phyloP scores from a whole-genome alignment of 2,888 invertebrate genomes.

The Muscina levida region DNA sequence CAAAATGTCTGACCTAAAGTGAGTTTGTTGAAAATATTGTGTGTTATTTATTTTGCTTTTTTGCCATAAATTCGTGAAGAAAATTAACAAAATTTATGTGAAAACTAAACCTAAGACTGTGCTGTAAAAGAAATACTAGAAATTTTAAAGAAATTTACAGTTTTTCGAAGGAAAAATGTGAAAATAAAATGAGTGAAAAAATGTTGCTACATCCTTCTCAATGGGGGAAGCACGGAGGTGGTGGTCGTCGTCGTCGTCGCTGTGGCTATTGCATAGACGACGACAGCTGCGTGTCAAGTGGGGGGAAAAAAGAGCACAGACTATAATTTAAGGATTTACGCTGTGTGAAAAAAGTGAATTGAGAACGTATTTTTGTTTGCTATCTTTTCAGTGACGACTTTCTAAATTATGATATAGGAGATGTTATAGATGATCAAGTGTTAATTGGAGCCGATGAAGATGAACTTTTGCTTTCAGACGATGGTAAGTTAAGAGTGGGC shows the following conservation, averaged over 20 bases:
- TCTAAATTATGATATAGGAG: constrained; percentile 79
- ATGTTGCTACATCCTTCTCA: neutral
- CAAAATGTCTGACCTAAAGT: constrained; percentile 79
- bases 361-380: constrained; percentile 10
- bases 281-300: constrained; percentile 62
- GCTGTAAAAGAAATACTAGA: constrained; percentile 6
- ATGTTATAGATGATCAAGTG: constrained; percentile 79
- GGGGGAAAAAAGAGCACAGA: constrained; percentile 27
- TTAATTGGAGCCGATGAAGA: constrained; percentile 79
- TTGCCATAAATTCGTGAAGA: constrained; percentile 18
- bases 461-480: constrained; percentile 79
- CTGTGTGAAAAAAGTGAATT: constrained; percentile 13
- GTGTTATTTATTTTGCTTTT: constrained; percentile 47
- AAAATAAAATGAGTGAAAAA: constrained; percentile 35
- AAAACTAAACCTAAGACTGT: neutral
- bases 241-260: constrained; percentile 46
- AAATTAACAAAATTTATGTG: constrained; percentile 11
- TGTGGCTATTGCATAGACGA: constrained; percentile 27
- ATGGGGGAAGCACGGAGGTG: constrained; percentile 2
- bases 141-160: neutral
- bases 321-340: neutral
- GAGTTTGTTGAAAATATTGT: constrained; percentile 70
- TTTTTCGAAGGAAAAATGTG: neutral
- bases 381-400: constrained; percentile 77
- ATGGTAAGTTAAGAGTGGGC: constrained; percentile 72